phyloP scores from a whole-genome alignment of 2,888 invertebrate genomes.

The Formica aserva region DNA sequence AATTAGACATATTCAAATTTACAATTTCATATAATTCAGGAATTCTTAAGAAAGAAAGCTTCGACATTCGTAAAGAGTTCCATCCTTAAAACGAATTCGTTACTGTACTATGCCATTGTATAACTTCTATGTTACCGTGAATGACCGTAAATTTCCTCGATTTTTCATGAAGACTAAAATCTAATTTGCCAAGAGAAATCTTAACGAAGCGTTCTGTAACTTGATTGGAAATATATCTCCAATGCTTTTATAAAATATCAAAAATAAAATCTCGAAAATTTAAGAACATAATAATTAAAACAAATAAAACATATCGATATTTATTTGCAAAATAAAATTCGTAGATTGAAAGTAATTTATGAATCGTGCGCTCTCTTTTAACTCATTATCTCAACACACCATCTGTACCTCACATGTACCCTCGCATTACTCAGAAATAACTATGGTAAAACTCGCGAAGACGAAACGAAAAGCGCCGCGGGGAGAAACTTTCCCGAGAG shows the following conservation, averaged over 20 bases:
- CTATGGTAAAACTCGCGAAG: conserved; percentile 13
- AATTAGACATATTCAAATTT: not conserved
- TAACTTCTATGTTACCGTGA: conserved; percentile 1
- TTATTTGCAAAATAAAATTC: not conserved
- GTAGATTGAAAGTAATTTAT: not conserved
- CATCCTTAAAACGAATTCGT: not conserved
- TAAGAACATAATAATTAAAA: not conserved
- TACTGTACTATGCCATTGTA: not conserved
- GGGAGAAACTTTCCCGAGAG: conserved; percentile 12
- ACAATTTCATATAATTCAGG: not conserved
- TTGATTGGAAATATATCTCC: not conserved
- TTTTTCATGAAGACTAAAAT: not conserved
- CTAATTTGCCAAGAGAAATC: not conserved
- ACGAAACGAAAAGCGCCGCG: conserved; percentile 22
- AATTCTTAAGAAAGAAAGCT: not conserved
- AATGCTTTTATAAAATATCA: not conserved
- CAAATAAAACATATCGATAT: not conserved
- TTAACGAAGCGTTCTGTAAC: not conserved
- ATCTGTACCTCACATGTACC: not conserved
- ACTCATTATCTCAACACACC: not conserved
- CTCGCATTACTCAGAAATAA: conserved; percentile 14
- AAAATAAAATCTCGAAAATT: not conserved
- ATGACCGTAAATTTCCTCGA: not conserved
- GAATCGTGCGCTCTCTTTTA: not conserved
- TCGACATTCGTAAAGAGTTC: not conserved